These are phyloP conservation scores for Lates calcarifer DNA, from an alignment of 2,113 vertebrate species.

Conservation along the genomic window DNA sequence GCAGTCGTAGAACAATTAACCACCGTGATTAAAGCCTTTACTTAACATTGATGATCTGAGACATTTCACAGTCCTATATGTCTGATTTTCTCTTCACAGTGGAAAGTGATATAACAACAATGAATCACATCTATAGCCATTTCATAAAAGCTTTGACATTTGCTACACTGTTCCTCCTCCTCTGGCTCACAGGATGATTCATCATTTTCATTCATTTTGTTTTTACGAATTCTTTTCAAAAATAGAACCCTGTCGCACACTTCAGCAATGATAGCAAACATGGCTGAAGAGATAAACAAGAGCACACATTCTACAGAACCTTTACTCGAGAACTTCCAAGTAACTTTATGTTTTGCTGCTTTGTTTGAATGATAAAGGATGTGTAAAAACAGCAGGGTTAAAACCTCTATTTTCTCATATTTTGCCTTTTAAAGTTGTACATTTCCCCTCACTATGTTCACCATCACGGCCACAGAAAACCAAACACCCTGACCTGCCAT, in stretches of 20 bases:
- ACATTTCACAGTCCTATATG: not conserved
- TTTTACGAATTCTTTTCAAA: not conserved
- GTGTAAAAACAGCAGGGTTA: not conserved
- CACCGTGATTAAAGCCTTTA: not conserved
- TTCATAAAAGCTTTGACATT: constrained; percentile 20
- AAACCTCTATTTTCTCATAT: not conserved
- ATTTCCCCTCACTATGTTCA: not conserved
- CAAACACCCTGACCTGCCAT: constrained; percentile 40
- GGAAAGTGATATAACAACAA: too few species aligned
- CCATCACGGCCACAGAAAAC: constrained; percentile 15
- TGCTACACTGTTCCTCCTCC: not conserved
- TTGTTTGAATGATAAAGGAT: not conserved
- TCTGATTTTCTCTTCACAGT: not conserved
- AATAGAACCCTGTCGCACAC: not conserved
- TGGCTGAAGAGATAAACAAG: not conserved
- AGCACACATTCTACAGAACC: too few species aligned
- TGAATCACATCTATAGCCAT: not conserved
- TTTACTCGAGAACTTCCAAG: not conserved
- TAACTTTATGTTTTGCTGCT: not conserved
- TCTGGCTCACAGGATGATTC: not conserved
- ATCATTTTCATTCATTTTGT: not conserved
- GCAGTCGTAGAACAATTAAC: not conserved
- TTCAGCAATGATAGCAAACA: not conserved
- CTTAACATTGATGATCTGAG: not conserved
- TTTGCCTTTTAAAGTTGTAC: not conserved